A percentile compares a stretch with the other conserved stretches of the same genome.
Conservation (phyloP, 2,888 invertebrate species). For the Micoletzkya japonica region DNA sequence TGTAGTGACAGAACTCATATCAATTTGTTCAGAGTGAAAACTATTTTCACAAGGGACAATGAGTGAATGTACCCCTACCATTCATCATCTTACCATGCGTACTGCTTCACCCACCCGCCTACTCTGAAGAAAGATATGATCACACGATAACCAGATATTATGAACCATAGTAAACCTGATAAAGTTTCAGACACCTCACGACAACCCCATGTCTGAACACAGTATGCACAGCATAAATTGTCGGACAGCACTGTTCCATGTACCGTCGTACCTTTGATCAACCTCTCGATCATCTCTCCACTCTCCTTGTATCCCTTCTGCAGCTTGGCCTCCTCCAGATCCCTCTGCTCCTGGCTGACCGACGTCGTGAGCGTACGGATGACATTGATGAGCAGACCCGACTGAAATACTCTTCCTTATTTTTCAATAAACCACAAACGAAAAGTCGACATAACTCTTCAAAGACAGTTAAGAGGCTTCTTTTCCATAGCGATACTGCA, state of each 20-base stretch:
- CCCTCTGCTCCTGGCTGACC: constrained; percentile 83
- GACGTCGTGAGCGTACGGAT: constrained; percentile 86
- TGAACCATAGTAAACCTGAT: too few species aligned
- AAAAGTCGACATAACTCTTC: neutral
- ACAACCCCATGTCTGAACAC: too few species aligned
- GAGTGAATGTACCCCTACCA: too few species aligned
- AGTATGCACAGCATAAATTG: too few species aligned
- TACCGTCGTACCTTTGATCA: constrained; percentile 73
- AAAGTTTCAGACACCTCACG: too few species aligned
- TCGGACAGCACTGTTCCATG: too few species aligned
- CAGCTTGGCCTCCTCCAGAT: constrained; percentile 87
- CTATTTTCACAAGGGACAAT: too few species aligned
- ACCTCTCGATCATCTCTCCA: constrained; percentile 83
- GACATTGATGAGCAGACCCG: constrained; percentile 79
- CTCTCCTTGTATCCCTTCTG: constrained; percentile 90
- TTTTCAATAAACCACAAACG: neutral
- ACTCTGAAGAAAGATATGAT: neutral
- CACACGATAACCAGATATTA: too few species aligned
- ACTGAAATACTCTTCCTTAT: neutral
- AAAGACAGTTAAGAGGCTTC: neutral
- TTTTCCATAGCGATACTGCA: neutral
- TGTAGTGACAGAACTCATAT: too few species aligned
- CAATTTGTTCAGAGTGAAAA: too few species aligned
- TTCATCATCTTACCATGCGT: too few species aligned
- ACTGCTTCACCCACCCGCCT: too few species aligned